These are phyloP conservation scores for Natrix natrix DNA, from an alignment of 2,797 vertebrate species.

Conservation along the genomic window DNA sequence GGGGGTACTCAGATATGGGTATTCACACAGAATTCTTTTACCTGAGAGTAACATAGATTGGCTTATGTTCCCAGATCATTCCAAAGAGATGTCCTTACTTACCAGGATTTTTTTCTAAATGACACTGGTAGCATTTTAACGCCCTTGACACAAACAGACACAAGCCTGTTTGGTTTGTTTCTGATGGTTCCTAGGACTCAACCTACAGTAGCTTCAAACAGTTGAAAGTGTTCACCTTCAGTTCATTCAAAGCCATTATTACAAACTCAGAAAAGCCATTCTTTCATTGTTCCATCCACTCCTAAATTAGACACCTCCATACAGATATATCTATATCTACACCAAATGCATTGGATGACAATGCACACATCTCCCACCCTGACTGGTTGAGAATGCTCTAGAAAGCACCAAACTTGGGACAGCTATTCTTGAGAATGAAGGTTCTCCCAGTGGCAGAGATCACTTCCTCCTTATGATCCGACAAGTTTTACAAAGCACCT, in stretches of 20 bases:
- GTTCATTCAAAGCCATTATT: neutral
- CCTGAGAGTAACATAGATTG: neutral
- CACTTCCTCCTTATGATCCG: neutral
- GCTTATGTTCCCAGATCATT: neutral
- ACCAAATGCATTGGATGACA: neutral
- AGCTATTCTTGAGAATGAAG: neutral
- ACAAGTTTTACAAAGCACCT: neutral
- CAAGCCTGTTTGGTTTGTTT: neutral
- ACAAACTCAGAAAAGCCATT: neutral
- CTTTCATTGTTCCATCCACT: neutral
- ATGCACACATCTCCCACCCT: neutral
- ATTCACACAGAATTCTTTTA: neutral
- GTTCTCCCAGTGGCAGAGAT: neutral
- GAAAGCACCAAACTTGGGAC: neutral
- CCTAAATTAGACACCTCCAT: neutral
- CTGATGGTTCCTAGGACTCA: neutral
- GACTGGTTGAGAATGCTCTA: neutral
- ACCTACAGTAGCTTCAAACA: neutral
- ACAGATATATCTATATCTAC: neutral
- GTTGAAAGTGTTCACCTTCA: neutral
- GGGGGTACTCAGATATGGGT: neutral
- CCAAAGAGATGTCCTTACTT: neutral
- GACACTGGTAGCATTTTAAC: neutral
- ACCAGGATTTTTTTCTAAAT: no score
- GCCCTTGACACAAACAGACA: neutral